Base-by-base conservation (phyloP, 2,113 vertebrate genomes). In the Perca flavescens region DNA sequence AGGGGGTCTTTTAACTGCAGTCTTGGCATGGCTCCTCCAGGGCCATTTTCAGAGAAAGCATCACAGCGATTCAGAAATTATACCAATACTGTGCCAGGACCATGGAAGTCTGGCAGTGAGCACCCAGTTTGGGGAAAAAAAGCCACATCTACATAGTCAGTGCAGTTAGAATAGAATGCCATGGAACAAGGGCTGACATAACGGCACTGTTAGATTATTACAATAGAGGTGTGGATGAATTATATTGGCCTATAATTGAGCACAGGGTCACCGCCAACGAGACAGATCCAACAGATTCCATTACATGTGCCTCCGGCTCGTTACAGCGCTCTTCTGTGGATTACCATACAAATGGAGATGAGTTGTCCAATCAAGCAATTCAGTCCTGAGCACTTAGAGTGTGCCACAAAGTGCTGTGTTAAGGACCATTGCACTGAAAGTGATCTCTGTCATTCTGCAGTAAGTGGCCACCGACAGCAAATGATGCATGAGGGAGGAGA, bases 361-460 rank as follows among this genome's bases (percentile, higher is more conserved):
- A 93, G 91, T 82, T 56, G 82, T 88, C 84, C 84, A 86, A 93
- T 91, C 83, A 88, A 84, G 88, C 83, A 75, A 84, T 87, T 90
- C 74, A 50, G 74, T 72, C 71, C 54, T 49, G 79, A 82, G 85
- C 84, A 80, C 77, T 74, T 64, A 63, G 58, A 77, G 85, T 57
- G 77, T 28, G 77, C n/a, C 53, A 10, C 83, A 83, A 86, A 92
- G 87, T 86, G 87, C 57, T 21, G 47, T 61, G 91, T 89, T 88
- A 89, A 94, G 91, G 84, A 76, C 87, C 83, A 79, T 40, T 67
- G 71, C 65, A 19, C 81, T 83, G 80, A 77, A 78, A 88, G 85
- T 34, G 78, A 86, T 82, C 88, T 72, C 79, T 65, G 74, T 73
- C 75, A 12, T 50, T 76, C 74, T 63, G 72, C 72, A 7, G 12